A percentile compares a stretch with the other conserved stretches of the same genome.
These are phyloP conservation scores for Athalia cordata DNA, from an alignment of 2,888 invertebrate species.

Conservation along the genomic window DNA sequence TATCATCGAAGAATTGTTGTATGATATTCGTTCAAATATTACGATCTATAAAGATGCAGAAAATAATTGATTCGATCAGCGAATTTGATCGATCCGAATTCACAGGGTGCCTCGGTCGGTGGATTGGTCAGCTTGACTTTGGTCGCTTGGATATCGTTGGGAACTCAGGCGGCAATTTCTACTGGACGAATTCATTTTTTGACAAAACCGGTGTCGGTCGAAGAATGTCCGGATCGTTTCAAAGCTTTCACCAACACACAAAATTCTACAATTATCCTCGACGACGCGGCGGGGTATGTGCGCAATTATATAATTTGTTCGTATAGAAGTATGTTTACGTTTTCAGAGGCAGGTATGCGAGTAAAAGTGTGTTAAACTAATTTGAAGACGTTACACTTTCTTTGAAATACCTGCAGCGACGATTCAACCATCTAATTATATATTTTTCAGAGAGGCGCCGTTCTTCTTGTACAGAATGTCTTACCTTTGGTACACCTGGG, in stretches of 20 bases:
- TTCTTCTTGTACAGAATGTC: conserved; percentile 83
- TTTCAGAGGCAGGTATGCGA: too few relatives aligned
- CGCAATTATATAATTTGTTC: not conserved
- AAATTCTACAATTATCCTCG: conserved; percentile 60
- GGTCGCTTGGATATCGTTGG: conserved; percentile 82
- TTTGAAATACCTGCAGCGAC: not conserved
- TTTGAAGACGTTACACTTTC: not conserved
- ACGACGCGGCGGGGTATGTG: conserved; percentile 58
- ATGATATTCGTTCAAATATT: too few relatives aligned
- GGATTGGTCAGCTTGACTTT: conserved; percentile 78
- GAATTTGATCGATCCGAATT: not conserved
- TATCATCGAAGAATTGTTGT: not conserved
- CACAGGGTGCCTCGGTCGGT: conserved; percentile 80
- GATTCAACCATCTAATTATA: not conserved
- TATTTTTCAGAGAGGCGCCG: conserved; percentile 76
- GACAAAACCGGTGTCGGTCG: conserved; percentile 79
- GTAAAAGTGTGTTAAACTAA: not conserved
- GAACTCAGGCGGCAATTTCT: conserved; percentile 82
- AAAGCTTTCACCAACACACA: conserved; percentile 52
- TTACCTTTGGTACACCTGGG: conserved; percentile 85
- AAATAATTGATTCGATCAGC: too few relatives aligned
- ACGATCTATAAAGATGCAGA: too few relatives aligned
- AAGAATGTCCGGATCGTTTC: conserved; percentile 74
- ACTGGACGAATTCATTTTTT: conserved; percentile 78
- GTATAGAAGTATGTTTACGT: too few relatives aligned